phyloP scores from a whole-genome alignment of 2,113 vertebrate species.

The Sakesphorus luctuosus region DNA sequence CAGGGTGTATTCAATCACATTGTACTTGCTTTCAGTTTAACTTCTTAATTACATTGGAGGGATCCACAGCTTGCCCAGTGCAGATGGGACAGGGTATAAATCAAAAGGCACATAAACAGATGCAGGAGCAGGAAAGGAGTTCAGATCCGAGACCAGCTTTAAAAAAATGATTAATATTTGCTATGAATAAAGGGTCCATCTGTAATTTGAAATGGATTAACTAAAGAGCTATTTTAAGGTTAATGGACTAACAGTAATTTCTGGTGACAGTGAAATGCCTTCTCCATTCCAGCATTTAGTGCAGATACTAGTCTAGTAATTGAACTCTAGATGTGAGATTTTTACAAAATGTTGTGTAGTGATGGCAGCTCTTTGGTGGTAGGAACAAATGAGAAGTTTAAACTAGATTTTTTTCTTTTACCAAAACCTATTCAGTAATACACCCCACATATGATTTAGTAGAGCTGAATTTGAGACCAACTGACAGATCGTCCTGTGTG shows the following conservation, averaged over 20 bases:
- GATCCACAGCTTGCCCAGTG: background rate
- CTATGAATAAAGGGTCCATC: background rate
- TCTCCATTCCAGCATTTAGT: background rate
- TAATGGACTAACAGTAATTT: background rate
- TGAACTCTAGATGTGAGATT: background rate
- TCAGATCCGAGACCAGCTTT: background rate
- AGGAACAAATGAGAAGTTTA: background rate
- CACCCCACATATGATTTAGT: background rate
- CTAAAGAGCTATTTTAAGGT: background rate
- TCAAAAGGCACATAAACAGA: background rate
- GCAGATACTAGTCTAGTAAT: background rate
- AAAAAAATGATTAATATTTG: background rate
- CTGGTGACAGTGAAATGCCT: background rate
- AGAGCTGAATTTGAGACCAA: background rate
- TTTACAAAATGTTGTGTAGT: background rate
- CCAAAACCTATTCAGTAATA: background rate
- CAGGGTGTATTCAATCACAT: background rate
- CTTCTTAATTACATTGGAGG: background rate
- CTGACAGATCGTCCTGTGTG: background rate
- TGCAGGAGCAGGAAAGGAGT: background rate
- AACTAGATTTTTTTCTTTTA: background rate
- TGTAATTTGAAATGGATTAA: background rate
- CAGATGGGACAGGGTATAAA: background rate
- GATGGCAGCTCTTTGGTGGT: background rate
- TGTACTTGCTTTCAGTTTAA: background rate